Percentiles rank a stretch among this genome's conserved stretches.
phyloP scores from a whole-genome alignment of 2,797 vertebrate species.

The Acrocephalus scirpaceus region DNA sequence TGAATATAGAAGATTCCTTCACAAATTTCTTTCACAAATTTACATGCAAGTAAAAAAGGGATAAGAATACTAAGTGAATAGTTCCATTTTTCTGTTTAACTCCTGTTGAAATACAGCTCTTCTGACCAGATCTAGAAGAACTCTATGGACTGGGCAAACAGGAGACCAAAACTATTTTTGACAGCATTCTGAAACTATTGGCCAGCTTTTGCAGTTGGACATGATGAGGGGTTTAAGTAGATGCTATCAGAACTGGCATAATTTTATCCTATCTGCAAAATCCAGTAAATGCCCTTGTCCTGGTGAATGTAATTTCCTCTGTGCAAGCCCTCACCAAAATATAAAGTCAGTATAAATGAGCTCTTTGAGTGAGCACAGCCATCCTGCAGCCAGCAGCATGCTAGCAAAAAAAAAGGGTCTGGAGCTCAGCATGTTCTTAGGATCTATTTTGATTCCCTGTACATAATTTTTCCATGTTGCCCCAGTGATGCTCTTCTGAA shows the following conservation, averaged over 20 bases:
- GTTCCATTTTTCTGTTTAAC: neutral
- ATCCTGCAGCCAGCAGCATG: accelerated
- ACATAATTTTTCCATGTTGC: neutral
- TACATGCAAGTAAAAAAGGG: neutral
- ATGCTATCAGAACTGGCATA: neutral
- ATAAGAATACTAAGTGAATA: neutral
- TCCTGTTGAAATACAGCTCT: neutral
- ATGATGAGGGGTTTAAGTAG: neutral
- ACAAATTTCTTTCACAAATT: neutral
- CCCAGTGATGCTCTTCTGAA: neutral
- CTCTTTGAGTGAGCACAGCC: neutral
- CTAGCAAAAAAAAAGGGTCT: neutral
- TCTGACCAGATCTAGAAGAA: neutral
- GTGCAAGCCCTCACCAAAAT: neutral
- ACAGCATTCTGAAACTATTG: neutral
- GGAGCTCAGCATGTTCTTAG: neutral
- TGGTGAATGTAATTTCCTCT: neutral
- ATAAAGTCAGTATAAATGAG: neutral
- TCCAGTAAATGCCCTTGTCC: neutral
- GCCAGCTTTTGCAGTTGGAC: neutral
- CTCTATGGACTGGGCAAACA: neutral
- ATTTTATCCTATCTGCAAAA: neutral
- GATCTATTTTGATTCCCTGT: neutral
- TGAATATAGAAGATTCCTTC: neutral
- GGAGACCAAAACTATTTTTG: neutral